These are phyloP conservation scores for Antennarius striatus DNA, from an alignment of 2,113 vertebrate genomes.

Conservation along the genomic window DNA sequence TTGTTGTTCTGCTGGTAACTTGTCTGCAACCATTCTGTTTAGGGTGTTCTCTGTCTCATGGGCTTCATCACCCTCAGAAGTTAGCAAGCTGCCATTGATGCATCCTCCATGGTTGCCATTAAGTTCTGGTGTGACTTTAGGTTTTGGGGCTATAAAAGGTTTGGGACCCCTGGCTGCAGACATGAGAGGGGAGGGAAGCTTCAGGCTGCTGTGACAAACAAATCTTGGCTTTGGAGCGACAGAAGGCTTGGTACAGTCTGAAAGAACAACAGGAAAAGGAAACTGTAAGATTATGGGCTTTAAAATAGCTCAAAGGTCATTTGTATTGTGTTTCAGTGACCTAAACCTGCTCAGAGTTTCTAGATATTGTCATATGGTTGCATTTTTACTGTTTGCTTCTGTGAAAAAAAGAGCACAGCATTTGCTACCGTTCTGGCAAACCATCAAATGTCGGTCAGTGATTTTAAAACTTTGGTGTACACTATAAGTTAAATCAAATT, in stretches of 20 bases:
- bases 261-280: constrained; percentile 79
- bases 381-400: constrained; percentile 7
- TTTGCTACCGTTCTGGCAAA: neutral
- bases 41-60: constrained; percentile 57
- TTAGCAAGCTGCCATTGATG: constrained; percentile 74
- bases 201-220: constrained; percentile 76
- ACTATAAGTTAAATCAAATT: constrained; percentile 16
- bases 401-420: neutral
- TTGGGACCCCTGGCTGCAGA: constrained; percentile 86
- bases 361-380: neutral
- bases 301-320: constrained; percentile 73
- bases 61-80: constrained; percentile 60
- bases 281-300: constrained; percentile 72
- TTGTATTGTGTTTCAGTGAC: constrained; percentile 59
- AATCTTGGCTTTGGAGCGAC: constrained; percentile 89
- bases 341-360: constrained; percentile 37
- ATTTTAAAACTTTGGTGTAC: neutral
- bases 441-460: neutral
- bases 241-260: constrained; percentile 88
- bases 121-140: constrained; percentile 78
- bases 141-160: constrained; percentile 91
- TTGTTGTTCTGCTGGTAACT: constrained; percentile 36
- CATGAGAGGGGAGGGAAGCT: constrained; percentile 78
- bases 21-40: constrained; percentile 43
- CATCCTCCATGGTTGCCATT: constrained; percentile 79